These are phyloP conservation scores for Leptocoma aspasia DNA, from an alignment of 2,113 vertebrate species.

Conservation along the genomic window DNA sequence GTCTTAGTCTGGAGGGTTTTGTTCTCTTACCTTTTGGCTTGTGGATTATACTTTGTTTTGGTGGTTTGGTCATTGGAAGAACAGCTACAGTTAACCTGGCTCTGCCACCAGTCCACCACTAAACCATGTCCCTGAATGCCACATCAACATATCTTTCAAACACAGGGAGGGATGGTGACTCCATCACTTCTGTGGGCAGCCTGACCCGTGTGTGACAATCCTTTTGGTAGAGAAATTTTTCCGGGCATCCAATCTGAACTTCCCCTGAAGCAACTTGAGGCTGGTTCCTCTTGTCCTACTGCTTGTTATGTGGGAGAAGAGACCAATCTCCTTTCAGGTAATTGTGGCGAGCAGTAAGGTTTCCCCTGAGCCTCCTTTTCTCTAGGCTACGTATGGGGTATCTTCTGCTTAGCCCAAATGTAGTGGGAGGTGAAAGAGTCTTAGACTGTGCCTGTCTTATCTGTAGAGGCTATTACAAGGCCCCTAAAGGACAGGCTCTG, in stretches of 20 bases:
- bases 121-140: background rate
- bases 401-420: background rate
- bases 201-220: background rate
- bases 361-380: background rate
- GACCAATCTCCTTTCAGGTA: background rate
- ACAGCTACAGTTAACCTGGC: background rate
- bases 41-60: background rate
- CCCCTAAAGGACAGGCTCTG: background rate
- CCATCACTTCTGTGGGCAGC: background rate
- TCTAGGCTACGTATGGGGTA: background rate
- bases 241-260: background rate
- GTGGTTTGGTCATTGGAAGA: background rate
- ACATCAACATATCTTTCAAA: background rate
- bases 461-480: background rate
- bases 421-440: background rate
- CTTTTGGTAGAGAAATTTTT: background rate
- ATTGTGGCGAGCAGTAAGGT: background rate
- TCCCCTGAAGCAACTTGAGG: background rate
- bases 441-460: background rate
- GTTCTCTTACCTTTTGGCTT: background rate
- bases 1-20: background rate
- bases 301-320: background rate
- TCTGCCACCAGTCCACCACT: background rate
- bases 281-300: background rate
- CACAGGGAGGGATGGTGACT: background rate